phyloP scores from a whole-genome alignment of 2,888 invertebrate species.

The Timema podura region DNA sequence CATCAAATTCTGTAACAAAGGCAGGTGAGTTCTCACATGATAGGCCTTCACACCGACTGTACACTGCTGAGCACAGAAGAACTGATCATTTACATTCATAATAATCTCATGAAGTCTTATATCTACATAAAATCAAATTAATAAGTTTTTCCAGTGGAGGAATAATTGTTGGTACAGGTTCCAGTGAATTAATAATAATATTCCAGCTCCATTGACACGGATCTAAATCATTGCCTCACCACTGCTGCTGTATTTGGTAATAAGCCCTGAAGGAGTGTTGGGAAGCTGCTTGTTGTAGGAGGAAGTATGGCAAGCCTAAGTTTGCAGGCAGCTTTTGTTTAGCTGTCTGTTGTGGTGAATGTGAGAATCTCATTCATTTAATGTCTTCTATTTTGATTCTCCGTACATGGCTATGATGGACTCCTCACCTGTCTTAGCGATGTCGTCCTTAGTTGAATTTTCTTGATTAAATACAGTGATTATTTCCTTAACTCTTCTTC shows the following conservation, averaged over 20 bases:
- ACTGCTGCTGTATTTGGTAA: background rate
- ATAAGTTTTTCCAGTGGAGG: background rate
- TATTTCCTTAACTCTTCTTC: background rate
- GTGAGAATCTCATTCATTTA: background rate
- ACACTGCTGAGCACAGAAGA: background rate
- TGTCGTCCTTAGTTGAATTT: background rate
- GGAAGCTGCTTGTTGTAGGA: constrained; percentile 3
- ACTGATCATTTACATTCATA: background rate
- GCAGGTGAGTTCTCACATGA: background rate
- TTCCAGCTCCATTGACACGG: no score
- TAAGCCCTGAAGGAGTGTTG: constrained; percentile 4
- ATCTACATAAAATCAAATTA: background rate
- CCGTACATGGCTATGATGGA: background rate
- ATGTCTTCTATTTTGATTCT: background rate
- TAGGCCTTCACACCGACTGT: background rate
- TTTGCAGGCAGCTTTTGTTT: background rate
- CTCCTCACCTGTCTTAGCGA: background rate
- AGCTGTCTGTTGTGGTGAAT: background rate
- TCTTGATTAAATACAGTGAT: background rate
- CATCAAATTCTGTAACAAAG: background rate
- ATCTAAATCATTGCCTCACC: no score
- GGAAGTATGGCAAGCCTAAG: background rate
- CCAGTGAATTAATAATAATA: no score
- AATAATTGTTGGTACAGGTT: no score
- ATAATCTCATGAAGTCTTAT: background rate